Evolutionary conservation across 1,140 invertebrate genomes (phyloP).

Genomic region (Portunus trituberculatus): DNA sequence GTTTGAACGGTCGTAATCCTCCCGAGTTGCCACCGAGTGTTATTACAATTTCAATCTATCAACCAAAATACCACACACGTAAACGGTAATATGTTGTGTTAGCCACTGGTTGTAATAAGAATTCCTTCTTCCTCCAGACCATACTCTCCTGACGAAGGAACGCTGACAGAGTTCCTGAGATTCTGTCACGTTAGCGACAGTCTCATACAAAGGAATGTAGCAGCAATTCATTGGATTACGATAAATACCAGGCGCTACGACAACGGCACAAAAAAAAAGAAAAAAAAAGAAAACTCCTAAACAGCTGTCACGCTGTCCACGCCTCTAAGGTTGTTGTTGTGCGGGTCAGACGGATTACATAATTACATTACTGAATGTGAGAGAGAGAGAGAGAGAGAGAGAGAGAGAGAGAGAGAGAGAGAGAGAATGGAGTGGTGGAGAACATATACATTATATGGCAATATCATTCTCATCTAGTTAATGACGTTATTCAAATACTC

Average conservation of each 20-base stretch:
- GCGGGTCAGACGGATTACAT: neutral
- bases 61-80: neutral
- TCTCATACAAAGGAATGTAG: slow-evolving; percentile 60
- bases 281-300: neutral
- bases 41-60: neutral
- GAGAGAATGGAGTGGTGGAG: too few relatives aligned
- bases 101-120: neutral
- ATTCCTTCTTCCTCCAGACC: neutral
- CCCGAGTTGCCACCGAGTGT: slow-evolving; percentile 48
- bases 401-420: too few relatives aligned
- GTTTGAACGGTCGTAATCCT: slow-evolving; percentile 66
- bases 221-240: slow-evolving; percentile 71
- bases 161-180: neutral
- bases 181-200: neutral
- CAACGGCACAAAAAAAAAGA: neutral
- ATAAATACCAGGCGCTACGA: slow-evolving; percentile 46
- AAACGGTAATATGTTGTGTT: neutral
- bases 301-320: neutral
- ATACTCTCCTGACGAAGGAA: neutral
- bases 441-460: too few relatives aligned
- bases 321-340: neutral
- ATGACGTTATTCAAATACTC: too few relatives aligned
- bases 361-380: neutral
- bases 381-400: too few relatives aligned
- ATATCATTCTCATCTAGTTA: too few relatives aligned